A percentile compares a stretch with the other conserved stretches of the same genome.
Evolutionary conservation across 2,888 invertebrate genomes (phyloP).

Genomic region (Siphlonurus alternatus): DNA sequence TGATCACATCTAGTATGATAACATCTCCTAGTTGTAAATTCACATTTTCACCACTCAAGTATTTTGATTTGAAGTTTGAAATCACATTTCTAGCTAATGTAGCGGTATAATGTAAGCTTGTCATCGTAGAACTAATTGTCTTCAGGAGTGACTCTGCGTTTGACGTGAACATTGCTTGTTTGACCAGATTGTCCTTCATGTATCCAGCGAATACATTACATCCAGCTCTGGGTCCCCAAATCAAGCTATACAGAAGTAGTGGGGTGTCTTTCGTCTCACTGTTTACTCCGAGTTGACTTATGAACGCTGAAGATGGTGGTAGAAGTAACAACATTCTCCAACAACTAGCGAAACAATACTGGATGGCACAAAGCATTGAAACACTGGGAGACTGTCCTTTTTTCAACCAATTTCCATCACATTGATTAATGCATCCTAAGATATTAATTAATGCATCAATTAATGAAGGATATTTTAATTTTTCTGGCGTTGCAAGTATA

Average conservation of each 20-base stretch:
- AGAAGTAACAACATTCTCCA: conserved; percentile 73
- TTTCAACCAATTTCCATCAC: conserved; percentile 34
- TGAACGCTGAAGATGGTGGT: conserved; percentile 77
- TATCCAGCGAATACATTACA: conserved; percentile 74
- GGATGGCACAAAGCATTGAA: conserved; percentile 52
- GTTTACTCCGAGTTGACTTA: conserved; percentile 28
- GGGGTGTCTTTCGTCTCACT: conserved; percentile 48
- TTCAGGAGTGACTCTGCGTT: conserved; percentile 50
- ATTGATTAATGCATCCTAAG: conserved; percentile 36
- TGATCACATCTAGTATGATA: conserved; percentile 43
- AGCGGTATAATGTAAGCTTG: conserved; percentile 40
- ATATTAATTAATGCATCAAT: conserved; percentile 74
- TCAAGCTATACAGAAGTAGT: conserved; percentile 59
- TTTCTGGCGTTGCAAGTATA: conserved; percentile 80
- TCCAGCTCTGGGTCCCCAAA: conserved; percentile 78
- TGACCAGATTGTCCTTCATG: conserved; percentile 81
- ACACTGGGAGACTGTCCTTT: not conserved
- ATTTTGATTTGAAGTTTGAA: conserved; percentile 24
- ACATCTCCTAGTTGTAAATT: conserved; percentile 10
- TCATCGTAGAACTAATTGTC: conserved; percentile 43
- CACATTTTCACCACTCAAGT: too few species aligned
- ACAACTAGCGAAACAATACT: conserved; percentile 76
- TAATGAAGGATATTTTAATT: conserved; percentile 70
- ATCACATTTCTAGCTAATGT: conserved; percentile 42
- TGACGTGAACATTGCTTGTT: conserved; percentile 70